Base-by-base conservation (phyloP, 1,140 invertebrate genomes). In the Drosophila virilis region DNA sequence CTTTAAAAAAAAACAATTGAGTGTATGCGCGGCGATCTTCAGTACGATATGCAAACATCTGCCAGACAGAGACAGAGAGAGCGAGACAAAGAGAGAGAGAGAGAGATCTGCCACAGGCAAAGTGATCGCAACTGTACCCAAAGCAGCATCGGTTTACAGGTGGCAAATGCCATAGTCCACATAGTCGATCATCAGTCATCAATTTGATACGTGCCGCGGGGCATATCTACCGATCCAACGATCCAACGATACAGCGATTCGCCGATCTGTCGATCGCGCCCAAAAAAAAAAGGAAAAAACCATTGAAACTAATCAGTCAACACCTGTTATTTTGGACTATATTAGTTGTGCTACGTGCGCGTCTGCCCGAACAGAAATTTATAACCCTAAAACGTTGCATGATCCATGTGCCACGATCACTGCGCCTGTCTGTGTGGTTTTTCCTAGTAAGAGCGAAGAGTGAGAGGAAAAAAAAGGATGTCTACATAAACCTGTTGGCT, bases 291-390 rank as follows among this genome's bases (percentile, higher is more conserved):
- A 28, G 22, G 7, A 8, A 43, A 15, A 8, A 12, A 10, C 54
- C 52, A 79, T 82, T 65, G 80, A 66, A 73, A 86, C 76, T 78
- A 73, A 88, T 88, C 83, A 79, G 65, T 61, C 83, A 65, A 88
- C 83, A 88, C 83, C 83, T 88, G 83, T 88, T 88, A 88, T 88
- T 81, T 88, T 51, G 77, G 72, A 76, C 82, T 78, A 75, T 54
- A 85, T 86, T 78, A 69, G 82, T 46, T 55, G 52, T 68, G 35
- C 17, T 82, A 81, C 78, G 79, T 54, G 69, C 50, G 58, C 50
- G 43, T 15, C 37, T 40, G 72, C 37, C 22, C 17, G 9, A n/a
- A 13, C 33, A 13, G 7, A 58, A 61, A 54, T 68, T 38, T 70
- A 60, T 75, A 74, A 74, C 58, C 72, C 72, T 59, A 61, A 48